Conservation (phyloP, 2,797 vertebrate genomes). For the Thunnus albacares region DNA sequence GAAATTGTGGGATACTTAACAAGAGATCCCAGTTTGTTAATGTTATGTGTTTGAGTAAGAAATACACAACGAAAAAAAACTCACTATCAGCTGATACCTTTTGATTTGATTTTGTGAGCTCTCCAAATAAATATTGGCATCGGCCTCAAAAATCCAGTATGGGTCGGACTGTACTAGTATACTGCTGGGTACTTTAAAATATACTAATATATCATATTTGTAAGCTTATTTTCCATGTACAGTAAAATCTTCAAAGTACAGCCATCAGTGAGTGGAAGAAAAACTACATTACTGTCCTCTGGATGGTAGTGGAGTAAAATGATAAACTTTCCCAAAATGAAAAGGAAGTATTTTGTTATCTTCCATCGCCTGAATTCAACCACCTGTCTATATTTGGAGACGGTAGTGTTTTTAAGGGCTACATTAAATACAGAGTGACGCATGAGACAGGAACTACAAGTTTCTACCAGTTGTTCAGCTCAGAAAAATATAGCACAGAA, state of each 20-base stretch:
- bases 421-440: constrained; percentile 19
- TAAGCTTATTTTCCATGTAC: neutral
- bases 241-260: neutral
- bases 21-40: no score
- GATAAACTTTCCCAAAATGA: neutral
- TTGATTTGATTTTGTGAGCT: no score
- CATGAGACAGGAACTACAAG: constrained; percentile 18
- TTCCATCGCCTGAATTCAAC: neutral
- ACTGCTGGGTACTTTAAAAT: neutral
- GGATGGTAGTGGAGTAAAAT: neutral
- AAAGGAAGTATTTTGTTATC: constrained; percentile 10
- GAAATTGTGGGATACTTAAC: no score
- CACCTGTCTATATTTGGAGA: neutral
- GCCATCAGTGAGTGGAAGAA: neutral
- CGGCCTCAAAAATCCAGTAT: neutral
- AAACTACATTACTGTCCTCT: neutral
- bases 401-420: neutral
- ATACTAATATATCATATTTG: neutral
- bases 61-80: no score
- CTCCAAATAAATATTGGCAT: no score
- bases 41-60: no score
- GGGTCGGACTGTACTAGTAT: neutral
- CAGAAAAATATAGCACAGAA: constrained; percentile 22
- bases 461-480: constrained; percentile 7
- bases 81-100: no score